Conservation (phyloP, 92 coral and sea anemone species). For the Blastomussa wellsi region DNA sequence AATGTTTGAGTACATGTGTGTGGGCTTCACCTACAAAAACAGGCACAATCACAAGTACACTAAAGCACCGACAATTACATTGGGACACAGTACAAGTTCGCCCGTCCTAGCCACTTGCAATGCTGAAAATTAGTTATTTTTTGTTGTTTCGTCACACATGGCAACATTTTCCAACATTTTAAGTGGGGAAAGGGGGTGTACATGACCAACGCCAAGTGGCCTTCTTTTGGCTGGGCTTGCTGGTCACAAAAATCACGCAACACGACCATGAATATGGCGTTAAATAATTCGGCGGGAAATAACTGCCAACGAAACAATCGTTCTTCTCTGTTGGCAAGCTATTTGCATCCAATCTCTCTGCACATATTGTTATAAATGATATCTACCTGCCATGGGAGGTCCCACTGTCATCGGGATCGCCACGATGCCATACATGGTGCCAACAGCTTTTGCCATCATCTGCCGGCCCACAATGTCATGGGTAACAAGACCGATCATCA, state of each 20-base stretch:
- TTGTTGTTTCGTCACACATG: too few relatives aligned
- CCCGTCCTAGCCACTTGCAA: too few relatives aligned
- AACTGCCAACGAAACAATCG: not conserved
- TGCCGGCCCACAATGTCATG: conserved; percentile 86
- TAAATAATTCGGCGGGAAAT: not conserved
- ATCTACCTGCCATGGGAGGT: conserved; percentile 94
- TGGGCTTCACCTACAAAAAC: not conserved
- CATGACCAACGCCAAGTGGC: too few relatives aligned
- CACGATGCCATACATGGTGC: conserved; percentile 75
- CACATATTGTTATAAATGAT: too few relatives aligned
- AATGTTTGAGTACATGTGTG: not conserved
- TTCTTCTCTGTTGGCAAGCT: too few relatives aligned
- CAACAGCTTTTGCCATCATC: conserved; percentile 84
- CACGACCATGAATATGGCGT: not conserved
- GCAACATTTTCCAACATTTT: too few relatives aligned
- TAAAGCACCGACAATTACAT: too few relatives aligned
- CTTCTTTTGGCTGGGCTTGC: too few relatives aligned
- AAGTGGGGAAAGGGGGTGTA: too few relatives aligned
- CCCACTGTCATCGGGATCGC: conserved; percentile 86
- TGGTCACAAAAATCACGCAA: not conserved
- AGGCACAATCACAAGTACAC: not conserved
- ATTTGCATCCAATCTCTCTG: too few relatives aligned
- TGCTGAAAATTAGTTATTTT: too few relatives aligned
- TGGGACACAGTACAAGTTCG: too few relatives aligned
- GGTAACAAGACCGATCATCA: conserved; percentile 79